A percentile compares a stretch with the other conserved stretches of the same genome.
Conservation (phyloP, 2,797 vertebrate species). For the Pantherophis vulpinus region DNA sequence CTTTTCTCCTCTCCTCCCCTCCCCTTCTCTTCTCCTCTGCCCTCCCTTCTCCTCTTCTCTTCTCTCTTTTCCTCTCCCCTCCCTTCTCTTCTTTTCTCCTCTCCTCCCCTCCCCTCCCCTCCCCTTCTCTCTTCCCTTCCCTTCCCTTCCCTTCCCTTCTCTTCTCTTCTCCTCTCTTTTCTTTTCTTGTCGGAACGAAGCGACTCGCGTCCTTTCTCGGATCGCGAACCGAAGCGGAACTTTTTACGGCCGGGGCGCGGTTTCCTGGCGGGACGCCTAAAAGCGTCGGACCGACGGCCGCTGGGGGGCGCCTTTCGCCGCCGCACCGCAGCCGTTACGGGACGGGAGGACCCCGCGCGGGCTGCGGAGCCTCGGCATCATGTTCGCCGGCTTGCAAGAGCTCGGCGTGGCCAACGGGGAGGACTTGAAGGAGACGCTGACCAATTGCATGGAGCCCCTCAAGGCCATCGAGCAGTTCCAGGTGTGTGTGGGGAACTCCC, state of each 20-base stretch:
- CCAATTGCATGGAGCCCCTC: constrained; percentile 95
- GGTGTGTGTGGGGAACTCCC: constrained; percentile 64
- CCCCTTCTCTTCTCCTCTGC: too few relatives aligned
- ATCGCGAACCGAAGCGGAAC: background rate
- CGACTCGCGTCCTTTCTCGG: background rate
- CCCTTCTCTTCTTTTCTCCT: too few relatives aligned
- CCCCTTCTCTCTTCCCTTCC: too few relatives aligned
- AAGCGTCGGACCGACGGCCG: background rate
- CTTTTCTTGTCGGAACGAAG: background rate
- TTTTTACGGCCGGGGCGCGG: background rate
- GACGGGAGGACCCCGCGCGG: constrained; percentile 1
- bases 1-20: too few relatives aligned
- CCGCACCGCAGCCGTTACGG: background rate
- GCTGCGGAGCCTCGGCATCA: constrained; percentile 42
- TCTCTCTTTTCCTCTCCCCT: too few relatives aligned
- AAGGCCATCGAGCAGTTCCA: constrained; percentile 99
- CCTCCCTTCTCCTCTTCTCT: too few relatives aligned
- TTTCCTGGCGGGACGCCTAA: background rate
- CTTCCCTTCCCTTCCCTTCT: too few relatives aligned
- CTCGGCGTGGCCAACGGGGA: constrained; percentile 94
- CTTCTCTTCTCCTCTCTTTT: too few relatives aligned
- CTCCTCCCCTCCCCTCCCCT: too few relatives aligned
- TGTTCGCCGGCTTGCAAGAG: constrained; percentile 93
- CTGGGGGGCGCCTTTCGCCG: constrained; percentile 2
- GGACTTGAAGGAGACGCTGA: constrained; percentile 94